Percentiles rank a stretch among this genome's conserved stretches.
Conservation (phyloP, 2,888 invertebrate genomes). For the Callosobruchus maculatus region DNA sequence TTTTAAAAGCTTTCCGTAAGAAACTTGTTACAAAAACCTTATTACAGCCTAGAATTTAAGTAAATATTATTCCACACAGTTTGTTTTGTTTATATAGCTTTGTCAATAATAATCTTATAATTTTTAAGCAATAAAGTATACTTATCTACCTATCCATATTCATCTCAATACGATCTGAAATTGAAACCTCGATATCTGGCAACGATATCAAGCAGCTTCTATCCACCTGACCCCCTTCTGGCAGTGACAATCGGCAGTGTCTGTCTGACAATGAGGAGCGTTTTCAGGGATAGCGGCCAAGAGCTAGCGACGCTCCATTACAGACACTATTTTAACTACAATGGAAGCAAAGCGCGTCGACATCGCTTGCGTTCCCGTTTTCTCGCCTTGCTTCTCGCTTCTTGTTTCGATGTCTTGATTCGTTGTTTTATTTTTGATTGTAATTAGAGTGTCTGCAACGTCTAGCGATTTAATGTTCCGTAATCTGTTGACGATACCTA, state of each 20-base stretch:
- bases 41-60: too few species aligned
- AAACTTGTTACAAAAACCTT: too few species aligned
- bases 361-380: background rate
- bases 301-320: background rate
- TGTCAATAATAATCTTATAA: too few species aligned
- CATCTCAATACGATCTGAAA: too few species aligned
- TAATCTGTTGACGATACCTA: background rate
- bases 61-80: too few species aligned
- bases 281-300: background rate
- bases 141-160: too few species aligned
- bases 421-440: background rate
- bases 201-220: background rate
- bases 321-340: background rate
- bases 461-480: background rate
- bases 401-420: background rate
- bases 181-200: background rate
- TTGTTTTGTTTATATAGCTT: too few species aligned
- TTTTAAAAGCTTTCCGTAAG: too few species aligned
- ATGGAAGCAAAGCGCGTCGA: background rate
- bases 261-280: background rate
- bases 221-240: background rate
- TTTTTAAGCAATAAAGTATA: too few species aligned
- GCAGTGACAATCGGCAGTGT: background rate
- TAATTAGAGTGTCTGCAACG: background rate
- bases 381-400: background rate